Base-by-base conservation (phyloP, 2,888 invertebrate genomes). In the Zele albiditarsus region DNA sequence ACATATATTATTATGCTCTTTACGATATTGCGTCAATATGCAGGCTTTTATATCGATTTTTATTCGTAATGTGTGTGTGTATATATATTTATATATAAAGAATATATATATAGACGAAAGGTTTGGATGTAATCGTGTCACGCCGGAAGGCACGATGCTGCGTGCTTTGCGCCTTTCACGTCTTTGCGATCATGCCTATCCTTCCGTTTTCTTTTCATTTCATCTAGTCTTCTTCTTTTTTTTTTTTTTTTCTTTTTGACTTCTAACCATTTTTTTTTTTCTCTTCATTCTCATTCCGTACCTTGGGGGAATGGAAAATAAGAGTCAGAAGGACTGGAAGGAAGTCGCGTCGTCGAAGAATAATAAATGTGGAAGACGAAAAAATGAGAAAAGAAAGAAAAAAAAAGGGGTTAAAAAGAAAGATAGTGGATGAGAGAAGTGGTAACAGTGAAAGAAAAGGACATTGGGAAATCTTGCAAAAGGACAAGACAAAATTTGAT, bases 101-200 rank as follows among this genome's bases (percentile, higher is more conserved):
- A n/a, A n/a, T n/a, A n/a, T 8, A 58, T 33, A 6, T 20, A 46
- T 53, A 60, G 49, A 65, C 74, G 58, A 63, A 69, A 57, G 74
- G 77, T 75, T 73, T 80, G 82, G 80, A 82, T 84, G 82, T 85
- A 87, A 87, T 87, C 85, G 83, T 80, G 84, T 86, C 87, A 85
- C 81, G 81, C 80, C 82, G 83, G 80, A 83, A 84, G 82, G 76
- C 82, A 79, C 80, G 81, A 73, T 78, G 77, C 74, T 77, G 77
- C 81, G 81, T 77, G 81, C 77, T 79, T 80, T 80, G 77, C 71
- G 77, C 80, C 77, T 58, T 73, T 69, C 72, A 16, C 28, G 28
- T 33, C 28, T 31, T 66, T 65, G 27, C 27, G 49, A 12, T 33
- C 46, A 38, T 42, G 53, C 57, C 31, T 68, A 69, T 78, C 78